Base-by-base conservation (phyloP, 2,888 invertebrate species). In the Carabus problematicus region DNA sequence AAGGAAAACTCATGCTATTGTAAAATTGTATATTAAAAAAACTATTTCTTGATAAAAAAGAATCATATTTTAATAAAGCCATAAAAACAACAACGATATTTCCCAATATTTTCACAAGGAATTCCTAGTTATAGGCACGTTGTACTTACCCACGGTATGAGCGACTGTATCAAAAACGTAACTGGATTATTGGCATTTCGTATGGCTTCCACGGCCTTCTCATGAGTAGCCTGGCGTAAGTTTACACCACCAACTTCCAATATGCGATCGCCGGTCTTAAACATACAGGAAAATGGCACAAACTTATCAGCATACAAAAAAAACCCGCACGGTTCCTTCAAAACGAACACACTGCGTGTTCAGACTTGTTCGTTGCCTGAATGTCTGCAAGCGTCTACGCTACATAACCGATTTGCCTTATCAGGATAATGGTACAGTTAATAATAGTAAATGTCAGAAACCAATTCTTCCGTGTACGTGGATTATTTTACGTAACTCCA, bases 191-290 rank as follows among this genome's bases (percentile, higher is more conserved):
- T 90, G 14, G 98, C 93, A 64, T 92, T 91, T 79, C 95, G 91
- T 78, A 99, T 98, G 8, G 95, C 91, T 81, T 95, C 92, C 9
- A 99, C 97, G 1, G 98, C 98, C 74, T 91, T 87, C 78, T 97
- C 97, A 78, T 98, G 98, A 73, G 93, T 94, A 7, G 97, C 95
- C 72, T 93, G 89, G 70, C 95, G 85, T 61, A 99, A 88, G 83
- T 97, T 95, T 39, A 91, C 87, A 8, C 95, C 96, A 78, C 96
- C 96, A 39, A 99, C 95, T 81, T 95, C 94, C 72, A 95, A 83
- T 76, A 95, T 94, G 68, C 94, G 85, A 82, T 95, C 95, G 0
- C 95, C 95, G 66, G 92, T 92, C 91, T 94, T 29, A 29, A 29
- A 29, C 29, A n/a, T n/a, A 72, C 66, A 47, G 70, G 69, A 56